phyloP scores from a whole-genome alignment of 2,888 invertebrate species.

The Lamproptera curius region DNA sequence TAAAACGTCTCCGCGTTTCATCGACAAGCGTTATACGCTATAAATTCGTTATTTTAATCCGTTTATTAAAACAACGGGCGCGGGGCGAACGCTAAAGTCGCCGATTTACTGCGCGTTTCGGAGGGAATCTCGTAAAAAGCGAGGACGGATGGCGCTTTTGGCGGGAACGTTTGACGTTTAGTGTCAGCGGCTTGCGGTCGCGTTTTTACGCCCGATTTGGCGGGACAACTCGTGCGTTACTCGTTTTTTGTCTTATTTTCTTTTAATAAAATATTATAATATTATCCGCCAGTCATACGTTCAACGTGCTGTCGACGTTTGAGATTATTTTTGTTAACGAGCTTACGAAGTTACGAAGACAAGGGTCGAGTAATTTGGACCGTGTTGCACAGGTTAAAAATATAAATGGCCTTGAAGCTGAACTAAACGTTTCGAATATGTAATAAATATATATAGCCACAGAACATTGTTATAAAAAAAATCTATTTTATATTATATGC shows the following conservation, averaged over 20 bases:
- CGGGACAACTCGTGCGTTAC: constrained; percentile 33
- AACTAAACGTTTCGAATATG: too few species aligned
- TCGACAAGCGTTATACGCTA: constrained; percentile 50
- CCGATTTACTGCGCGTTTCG: constrained; percentile 54
- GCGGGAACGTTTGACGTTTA: constrained; percentile 53
- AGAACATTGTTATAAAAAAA: too few species aligned
- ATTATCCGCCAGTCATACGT: too few species aligned
- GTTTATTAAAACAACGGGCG: constrained; percentile 67
- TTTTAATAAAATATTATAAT: too few species aligned
- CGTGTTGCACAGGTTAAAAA: too few species aligned
- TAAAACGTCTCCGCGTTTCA: constrained; percentile 46
- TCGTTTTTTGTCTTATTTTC: too few species aligned
- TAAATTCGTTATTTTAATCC: constrained; percentile 72
- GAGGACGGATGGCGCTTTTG: constrained; percentile 42
- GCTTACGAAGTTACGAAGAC: too few species aligned
- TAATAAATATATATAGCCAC: too few species aligned
- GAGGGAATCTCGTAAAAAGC: constrained; percentile 59
- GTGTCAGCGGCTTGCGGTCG: constrained; percentile 41
- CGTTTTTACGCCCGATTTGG: constrained; percentile 52
- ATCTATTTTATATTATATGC: too few species aligned
- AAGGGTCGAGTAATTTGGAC: too few species aligned
- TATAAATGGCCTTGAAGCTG: too few species aligned
- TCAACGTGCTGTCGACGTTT: too few species aligned
- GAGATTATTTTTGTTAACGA: not conserved
- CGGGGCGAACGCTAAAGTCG: constrained; percentile 59